Evolutionary conservation across 2,888 invertebrate species (phyloP), one percentile per base, ranked within the genome.

Genomic region (Timema podura): DNA sequence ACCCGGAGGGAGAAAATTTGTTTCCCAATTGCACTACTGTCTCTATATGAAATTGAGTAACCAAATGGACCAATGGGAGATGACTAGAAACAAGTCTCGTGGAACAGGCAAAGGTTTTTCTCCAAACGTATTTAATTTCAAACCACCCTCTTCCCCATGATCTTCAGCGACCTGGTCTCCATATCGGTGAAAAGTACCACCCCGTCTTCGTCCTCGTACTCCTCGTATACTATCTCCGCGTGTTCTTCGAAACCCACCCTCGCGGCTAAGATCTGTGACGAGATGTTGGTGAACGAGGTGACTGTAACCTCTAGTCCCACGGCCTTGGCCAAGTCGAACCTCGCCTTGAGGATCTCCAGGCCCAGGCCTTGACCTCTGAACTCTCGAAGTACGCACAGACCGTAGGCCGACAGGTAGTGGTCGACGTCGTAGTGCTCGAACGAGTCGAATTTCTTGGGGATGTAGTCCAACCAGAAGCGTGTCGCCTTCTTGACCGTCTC

Each of bases 281-380:
- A 66, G n/a, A 45, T 51, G 3, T 67, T 68, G 1, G 72, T 72
- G 67, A 72, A 72, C 5, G 66, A 66, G 7, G 72, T 72, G 51
- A 64, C 65, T 5, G 72, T 72, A 16, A 72, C 48, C 11, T 59
- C 16, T 44, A 72, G 16, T 0, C 70, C 70, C 0, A 70, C 59
- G 1, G 72, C 72, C 45, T 57, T 65, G 46, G 51, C 64, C 7
- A 72, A 64, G 11, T 67, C 64, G 11, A 64, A 83, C 83, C 85
- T 81, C 13, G 85, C 81, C 65, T 78, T 76, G 59, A 85, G 74
- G 10, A 85, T 77, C 74, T 82, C 81, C 74, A 79, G 79, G 2
- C 84, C 85, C 10, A 85, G 80, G 0, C 79, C 79, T 67, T 80
- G 76, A 0, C 85, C 85, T 7, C 85, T 77, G 82, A 82, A 85